A percentile compares a stretch with the other conserved stretches of the same genome.
Evolutionary conservation across 2,797 vertebrate genomes (phyloP).

Genomic region (Sphenodon punctatus): DNA sequence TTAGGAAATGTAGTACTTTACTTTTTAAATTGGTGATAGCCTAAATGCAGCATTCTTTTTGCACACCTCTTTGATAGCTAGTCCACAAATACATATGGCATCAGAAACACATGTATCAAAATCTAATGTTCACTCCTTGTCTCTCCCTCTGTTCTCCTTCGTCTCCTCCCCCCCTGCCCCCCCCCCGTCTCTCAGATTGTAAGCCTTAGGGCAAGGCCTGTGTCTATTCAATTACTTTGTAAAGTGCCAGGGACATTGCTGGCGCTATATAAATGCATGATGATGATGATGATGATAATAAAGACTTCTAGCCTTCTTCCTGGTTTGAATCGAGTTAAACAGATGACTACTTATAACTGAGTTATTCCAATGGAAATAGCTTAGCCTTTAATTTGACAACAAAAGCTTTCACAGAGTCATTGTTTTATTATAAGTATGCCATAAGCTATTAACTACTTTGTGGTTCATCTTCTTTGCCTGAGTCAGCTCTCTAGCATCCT

Average conservation of each 20-base stretch:
- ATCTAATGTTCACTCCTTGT: no score
- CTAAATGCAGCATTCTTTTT: background rate
- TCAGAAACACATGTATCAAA: background rate
- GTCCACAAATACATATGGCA: background rate
- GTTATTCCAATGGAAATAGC: conserved; percentile 70
- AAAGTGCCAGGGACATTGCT: no score
- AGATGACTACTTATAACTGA: conserved; percentile 69
- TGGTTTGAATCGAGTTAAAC: conserved; percentile 63
- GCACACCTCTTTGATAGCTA: background rate
- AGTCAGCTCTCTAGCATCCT: conserved; percentile 68
- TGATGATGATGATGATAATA: background rate
- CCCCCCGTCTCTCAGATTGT: no score
- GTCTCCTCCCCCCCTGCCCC: no score
- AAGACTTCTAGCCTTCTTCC: conserved; percentile 23
- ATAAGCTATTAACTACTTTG: conserved; percentile 54
- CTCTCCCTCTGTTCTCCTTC: no score
- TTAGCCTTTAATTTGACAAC: conserved; percentile 68
- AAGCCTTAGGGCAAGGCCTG: no score
- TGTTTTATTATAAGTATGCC: conserved; percentile 52
- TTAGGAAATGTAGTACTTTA: fast-evolving
- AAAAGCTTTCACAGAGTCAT: conserved; percentile 56
- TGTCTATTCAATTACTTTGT: no score
- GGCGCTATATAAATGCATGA: no score
- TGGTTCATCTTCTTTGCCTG: conserved; percentile 62
- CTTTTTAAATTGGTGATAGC: background rate